phyloP scores from a whole-genome alignment of 2,797 vertebrate species.

The Orientallactaga sibirica region DNA sequence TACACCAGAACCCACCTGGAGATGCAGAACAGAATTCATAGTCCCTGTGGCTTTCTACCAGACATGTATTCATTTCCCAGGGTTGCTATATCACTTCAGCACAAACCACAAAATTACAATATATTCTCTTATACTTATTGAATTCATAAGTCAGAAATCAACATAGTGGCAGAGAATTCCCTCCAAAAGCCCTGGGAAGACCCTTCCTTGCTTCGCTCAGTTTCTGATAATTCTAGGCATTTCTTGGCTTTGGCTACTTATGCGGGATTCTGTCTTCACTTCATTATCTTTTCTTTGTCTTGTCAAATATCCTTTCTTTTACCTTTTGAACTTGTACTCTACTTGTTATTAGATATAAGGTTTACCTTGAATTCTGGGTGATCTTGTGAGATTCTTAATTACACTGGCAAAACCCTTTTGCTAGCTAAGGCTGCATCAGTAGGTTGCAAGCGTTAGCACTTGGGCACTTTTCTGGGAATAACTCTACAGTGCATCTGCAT shows the following conservation, averaged over 20 bases:
- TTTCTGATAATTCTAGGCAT: background rate
- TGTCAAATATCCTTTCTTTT: background rate
- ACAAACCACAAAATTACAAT: background rate
- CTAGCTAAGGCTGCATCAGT: background rate
- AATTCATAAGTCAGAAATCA: background rate
- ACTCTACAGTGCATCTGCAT: background rate
- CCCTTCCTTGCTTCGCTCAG: background rate
- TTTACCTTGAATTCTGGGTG: background rate
- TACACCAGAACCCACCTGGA: fast-evolving
- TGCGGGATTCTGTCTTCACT: background rate
- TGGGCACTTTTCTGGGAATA: background rate
- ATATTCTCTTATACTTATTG: too few relatives aligned
- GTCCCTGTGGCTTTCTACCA: background rate
- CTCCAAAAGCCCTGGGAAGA: too few relatives aligned
- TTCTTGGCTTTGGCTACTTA: background rate
- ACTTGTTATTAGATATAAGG: background rate
- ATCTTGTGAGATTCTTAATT: background rate
- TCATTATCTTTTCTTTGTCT: background rate
- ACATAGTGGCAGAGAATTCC: background rate
- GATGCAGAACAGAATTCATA: fast-evolving
- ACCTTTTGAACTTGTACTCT: background rate
- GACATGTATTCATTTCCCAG: fast-evolving
- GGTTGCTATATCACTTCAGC: background rate
- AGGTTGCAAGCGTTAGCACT: background rate
- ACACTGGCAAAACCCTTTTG: background rate